Evolutionary conservation across 2,888 invertebrate species (phyloP).

Genomic region (Esperia sulphurella): DNA sequence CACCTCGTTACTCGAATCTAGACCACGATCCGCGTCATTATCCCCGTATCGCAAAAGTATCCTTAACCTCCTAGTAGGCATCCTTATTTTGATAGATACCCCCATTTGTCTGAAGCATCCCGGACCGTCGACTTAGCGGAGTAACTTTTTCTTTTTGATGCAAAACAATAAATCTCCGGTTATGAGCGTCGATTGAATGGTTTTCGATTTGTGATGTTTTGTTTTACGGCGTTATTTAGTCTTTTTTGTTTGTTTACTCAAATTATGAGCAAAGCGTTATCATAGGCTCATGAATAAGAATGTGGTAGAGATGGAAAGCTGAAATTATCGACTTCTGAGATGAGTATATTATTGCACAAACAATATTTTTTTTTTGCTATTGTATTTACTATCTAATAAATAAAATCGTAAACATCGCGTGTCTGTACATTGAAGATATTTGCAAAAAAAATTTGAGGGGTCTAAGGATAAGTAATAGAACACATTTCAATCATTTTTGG

Average conservation of each 20-base stretch:
- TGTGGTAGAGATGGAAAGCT: too few species aligned
- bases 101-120: slow-evolving; percentile 33
- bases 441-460: too few species aligned
- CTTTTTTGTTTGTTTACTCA: slow-evolving; percentile 13
- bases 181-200: slow-evolving; percentile 31
- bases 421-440: too few species aligned
- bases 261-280: too few species aligned
- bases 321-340: too few species aligned
- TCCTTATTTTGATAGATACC: slow-evolving; percentile 52
- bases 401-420: too few species aligned
- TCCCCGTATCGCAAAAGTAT: slow-evolving; percentile 30
- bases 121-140: slow-evolving; percentile 32
- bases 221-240: slow-evolving; percentile 21
- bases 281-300: too few species aligned
- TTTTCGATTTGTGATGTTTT: slow-evolving; percentile 18
- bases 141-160: slow-evolving; percentile 52
- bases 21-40: slow-evolving; percentile 26
- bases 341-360: too few species aligned
- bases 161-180: slow-evolving; percentile 40
- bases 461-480: too few species aligned
- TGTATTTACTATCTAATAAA: too few species aligned
- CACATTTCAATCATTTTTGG: too few species aligned
- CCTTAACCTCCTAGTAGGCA: slow-evolving; percentile 44
- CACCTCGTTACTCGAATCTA: slow-evolving; percentile 33
- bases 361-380: too few species aligned